Percentiles rank a stretch among this genome's conserved stretches.
These are phyloP conservation scores for Ophion ellenae DNA, from an alignment of 2,888 invertebrate genomes.

Conservation along the genomic window DNA sequence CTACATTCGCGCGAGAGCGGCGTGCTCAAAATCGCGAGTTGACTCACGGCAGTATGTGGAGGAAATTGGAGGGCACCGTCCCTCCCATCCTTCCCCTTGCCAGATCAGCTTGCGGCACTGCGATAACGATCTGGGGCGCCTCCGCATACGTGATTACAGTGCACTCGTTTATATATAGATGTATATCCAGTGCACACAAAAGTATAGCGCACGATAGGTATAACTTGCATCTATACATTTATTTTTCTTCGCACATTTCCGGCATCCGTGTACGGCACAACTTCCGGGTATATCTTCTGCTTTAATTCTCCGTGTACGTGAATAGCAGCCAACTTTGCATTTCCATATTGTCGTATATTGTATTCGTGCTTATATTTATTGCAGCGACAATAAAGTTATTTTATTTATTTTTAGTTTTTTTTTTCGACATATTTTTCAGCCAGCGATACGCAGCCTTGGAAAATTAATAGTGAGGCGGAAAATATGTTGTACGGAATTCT, in stretches of 20 bases:
- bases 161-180: conserved; percentile 20
- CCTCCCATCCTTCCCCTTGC: conserved; percentile 25
- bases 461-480: too few species aligned
- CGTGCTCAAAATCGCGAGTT: conserved; percentile 39
- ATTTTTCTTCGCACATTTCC: conserved; percentile 26
- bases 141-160: conserved; percentile 60
- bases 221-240: conserved; percentile 24
- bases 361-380: too few species aligned
- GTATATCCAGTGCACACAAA: conserved; percentile 26
- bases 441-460: too few species aligned
- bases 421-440: too few species aligned
- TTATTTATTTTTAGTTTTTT: too few species aligned
- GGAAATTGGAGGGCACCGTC: conserved; percentile 49
- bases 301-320: conserved; percentile 3
- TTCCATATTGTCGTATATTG: too few species aligned
- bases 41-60: conserved; percentile 34
- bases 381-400: too few species aligned
- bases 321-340: background rate
- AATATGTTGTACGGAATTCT: too few species aligned
- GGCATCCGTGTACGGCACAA: conserved; percentile 10
- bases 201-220: background rate
- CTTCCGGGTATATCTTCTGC: conserved; percentile 30
- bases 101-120: conserved; percentile 21
- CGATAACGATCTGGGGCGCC: conserved; percentile 53
- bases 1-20: background rate